These are phyloP conservation scores for Drosophila pseudoobscura DNA, from an alignment of 1,140 invertebrate genomes.

Conservation along the genomic window DNA sequence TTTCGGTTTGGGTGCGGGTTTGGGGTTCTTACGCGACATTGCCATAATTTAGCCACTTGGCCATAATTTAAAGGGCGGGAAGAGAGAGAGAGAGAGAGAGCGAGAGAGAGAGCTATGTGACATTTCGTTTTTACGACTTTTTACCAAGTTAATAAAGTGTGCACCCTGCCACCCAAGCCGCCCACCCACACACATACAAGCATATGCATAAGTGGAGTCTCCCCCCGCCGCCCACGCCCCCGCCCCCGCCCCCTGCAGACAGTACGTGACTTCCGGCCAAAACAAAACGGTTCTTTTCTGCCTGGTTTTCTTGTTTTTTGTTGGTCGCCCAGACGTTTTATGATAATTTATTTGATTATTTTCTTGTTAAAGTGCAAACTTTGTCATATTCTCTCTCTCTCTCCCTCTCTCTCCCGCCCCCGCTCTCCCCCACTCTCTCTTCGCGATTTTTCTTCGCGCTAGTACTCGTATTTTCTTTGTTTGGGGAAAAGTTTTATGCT, in stretches of 20 bases:
- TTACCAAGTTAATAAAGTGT: conserved; percentile 63
- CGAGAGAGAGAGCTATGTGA: conserved; percentile 24
- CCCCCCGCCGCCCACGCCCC: too few relatives aligned
- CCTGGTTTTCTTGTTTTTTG: conserved; percentile 15
- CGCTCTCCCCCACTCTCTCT: conserved; percentile 4
- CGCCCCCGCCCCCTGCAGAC: conserved; percentile 46
- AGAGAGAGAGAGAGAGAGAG: too few relatives aligned
- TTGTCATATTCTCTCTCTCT: conserved; percentile 57
- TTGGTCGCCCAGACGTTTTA: conserved; percentile 63
- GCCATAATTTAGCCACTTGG: conserved; percentile 79
- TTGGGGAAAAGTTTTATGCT: conserved; percentile 49
- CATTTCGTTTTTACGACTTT: conserved; percentile 57
- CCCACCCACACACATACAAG: conserved; percentile 41
- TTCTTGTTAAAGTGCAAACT: conserved; percentile 81
- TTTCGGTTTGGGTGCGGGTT: conserved; percentile 29
- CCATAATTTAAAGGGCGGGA: conserved; percentile 67
- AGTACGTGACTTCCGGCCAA: conserved; percentile 81
- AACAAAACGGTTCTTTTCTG: conserved; percentile 72
- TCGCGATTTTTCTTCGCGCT: conserved; percentile 44
- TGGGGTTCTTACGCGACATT: conserved; percentile 69
- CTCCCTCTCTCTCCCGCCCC: background rate
- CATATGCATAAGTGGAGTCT: conserved; percentile 32
- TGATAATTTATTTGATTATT: conserved; percentile 82
- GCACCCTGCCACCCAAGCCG: background rate
- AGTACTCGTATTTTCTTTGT: conserved; percentile 35